Evolutionary conservation across 92 coral and sea anemone genomes (phyloP).

Genomic region (Epizoanthus rinbou): DNA sequence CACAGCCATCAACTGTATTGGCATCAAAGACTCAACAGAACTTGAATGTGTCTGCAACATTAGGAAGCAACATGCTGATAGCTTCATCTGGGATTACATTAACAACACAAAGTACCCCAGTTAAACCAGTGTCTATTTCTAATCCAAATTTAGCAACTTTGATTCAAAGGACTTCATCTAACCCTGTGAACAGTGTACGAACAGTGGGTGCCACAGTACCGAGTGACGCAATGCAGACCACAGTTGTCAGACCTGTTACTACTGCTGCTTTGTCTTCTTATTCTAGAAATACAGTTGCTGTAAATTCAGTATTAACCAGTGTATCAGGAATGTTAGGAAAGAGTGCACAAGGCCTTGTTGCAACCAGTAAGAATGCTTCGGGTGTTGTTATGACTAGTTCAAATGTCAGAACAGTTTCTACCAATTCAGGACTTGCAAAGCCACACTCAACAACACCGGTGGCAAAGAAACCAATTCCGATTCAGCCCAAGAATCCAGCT

Average conservation of each 20-base stretch:
- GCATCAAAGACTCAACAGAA: conserved; percentile 14
- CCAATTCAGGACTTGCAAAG: conserved; percentile 38
- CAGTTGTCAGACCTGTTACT: conserved; percentile 20
- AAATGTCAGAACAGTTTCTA: conserved; percentile 29
- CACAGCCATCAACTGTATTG: background rate
- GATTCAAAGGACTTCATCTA: conserved; percentile 20
- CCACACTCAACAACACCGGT: conserved; percentile 44
- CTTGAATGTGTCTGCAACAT: conserved; percentile 11
- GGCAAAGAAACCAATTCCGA: conserved; percentile 83
- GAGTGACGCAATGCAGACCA: conserved; percentile 46
- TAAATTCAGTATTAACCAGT: conserved; percentile 18
- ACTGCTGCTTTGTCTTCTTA: conserved; percentile 33
- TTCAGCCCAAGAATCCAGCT: conserved; percentile 81
- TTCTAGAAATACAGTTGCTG: conserved; percentile 17
- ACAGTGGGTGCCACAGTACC: conserved; percentile 41
- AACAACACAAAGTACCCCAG: background rate
- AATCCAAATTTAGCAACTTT: conserved; percentile 15
- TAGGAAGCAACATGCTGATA: background rate
- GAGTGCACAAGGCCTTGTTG: background rate
- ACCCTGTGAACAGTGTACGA: conserved; percentile 15
- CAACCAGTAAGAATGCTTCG: background rate
- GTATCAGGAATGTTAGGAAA: conserved; percentile 3
- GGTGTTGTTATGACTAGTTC: background rate
- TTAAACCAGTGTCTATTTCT: conserved; percentile 14
- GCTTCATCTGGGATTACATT: background rate